Evolutionary conservation across 1,140 invertebrate species (phyloP).

Genomic region (Eubasilissa regina): DNA sequence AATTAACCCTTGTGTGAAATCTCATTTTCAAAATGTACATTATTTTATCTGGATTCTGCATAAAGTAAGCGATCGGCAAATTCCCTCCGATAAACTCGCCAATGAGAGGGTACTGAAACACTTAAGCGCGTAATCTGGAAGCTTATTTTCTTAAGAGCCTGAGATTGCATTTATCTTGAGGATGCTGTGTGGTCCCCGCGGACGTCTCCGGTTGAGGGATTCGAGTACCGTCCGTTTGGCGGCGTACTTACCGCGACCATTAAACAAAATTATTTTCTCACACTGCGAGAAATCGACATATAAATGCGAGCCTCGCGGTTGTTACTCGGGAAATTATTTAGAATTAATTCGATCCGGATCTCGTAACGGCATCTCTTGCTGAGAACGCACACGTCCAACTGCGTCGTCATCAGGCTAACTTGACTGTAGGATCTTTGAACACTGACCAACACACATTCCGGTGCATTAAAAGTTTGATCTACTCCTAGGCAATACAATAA

Average conservation of each 20-base stretch:
- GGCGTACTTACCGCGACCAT: background rate
- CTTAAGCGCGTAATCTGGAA: slow-evolving; percentile 40
- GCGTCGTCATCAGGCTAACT: too few relatives aligned
- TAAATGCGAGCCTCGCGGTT: background rate
- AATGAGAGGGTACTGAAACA: slow-evolving; percentile 1
- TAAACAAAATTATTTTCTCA: slow-evolving; percentile 19
- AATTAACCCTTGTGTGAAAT: too few relatives aligned
- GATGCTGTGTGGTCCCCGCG: slow-evolving; percentile 22
- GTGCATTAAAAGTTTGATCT: too few relatives aligned
- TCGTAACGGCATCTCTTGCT: background rate
- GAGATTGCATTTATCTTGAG: slow-evolving; percentile 21
- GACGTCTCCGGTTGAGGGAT: background rate
- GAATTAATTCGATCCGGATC: too few relatives aligned
- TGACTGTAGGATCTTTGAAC: too few relatives aligned
- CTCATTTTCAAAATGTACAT: too few relatives aligned
- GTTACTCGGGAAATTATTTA: background rate
- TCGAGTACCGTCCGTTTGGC: background rate
- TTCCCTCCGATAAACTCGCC: too few relatives aligned
- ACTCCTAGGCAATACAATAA: too few relatives aligned
- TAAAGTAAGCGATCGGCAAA: too few relatives aligned
- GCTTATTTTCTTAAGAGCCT: slow-evolving; percentile 31
- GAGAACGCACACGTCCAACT: background rate
- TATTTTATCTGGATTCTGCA: too few relatives aligned
- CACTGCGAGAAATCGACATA: slow-evolving; percentile 11
- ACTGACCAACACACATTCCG: too few relatives aligned